Base-by-base conservation (phyloP, 2,797 vertebrate species). In the Myoxocephalus aenaeus region DNA sequence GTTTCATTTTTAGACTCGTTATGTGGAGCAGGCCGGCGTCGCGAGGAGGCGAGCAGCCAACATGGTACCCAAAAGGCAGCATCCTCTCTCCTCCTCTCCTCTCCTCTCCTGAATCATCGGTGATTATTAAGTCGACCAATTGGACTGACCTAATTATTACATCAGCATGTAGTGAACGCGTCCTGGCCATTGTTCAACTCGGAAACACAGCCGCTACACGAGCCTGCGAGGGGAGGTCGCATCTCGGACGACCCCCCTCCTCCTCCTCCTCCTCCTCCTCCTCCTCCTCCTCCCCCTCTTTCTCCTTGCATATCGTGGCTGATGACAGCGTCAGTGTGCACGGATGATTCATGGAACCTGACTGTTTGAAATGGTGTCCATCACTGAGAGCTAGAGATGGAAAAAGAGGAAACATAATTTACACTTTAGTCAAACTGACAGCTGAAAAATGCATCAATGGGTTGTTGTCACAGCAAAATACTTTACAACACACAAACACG, bases 1-100 rank as follows among this genome's bases (percentile, higher is more conserved):
- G 40, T 2, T 80, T 86, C 82, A 89, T 91, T 88, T 93, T 84
- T 87, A 89, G 84, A 82, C 63, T 25, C 86, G 7, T 73, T 73
- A 89, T 87, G 44, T 87, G 68, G 88, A 89, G 89, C 89, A 90
- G 82, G 79, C 67, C 73, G 40, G 69, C 76, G 72, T 81, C 87
- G 83, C 66, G 29, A 65, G 78, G 71, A 54, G 77, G 80, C 77
- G 63, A 68, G 71, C 65, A 53, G 76, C 88, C 87, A 83, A 73
- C 79, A 79, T 76, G 88, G 84, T 86, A 65, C 88, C 85, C 84
- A 73, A 1, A 32, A 42, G 56, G 70, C 82, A 84, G 83, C 85
- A 86, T 89, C 90, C 82, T 22, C 53, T 78, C 71, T 58, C 51
- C 25, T 70, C 73, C 72, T 71, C 81, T 67, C 51, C 78, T 50